Evolutionary conservation across 2,888 invertebrate genomes (phyloP), one percentile per base, ranked within the genome.

Genomic region (Kuschelorhynchus macadamiae): DNA sequence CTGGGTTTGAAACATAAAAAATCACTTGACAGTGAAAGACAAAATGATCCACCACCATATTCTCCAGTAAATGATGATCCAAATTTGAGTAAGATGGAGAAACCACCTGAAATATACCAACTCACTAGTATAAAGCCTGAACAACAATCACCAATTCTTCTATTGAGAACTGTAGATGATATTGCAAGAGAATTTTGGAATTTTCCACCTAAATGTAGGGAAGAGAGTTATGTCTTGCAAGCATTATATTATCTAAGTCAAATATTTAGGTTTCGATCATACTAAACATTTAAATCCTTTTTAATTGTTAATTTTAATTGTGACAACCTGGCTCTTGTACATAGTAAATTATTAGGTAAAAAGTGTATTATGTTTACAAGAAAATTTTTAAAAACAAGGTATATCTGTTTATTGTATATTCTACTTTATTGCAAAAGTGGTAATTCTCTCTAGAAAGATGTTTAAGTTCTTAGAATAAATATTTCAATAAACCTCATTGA

Each of bases 171-270:
- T 14, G 71, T 80, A 14, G 71, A 74, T 71, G 77, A 78, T 30
- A 70, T 82, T 42, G 76, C 79, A 65, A 66, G 77, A 39, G 77
- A 81, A 47, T 79, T 81, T 68, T 80, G 78, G 73, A 71, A 67
- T 68, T 73, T 65, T 67, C 71, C 39, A 30, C 72, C 33, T 41
- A 70, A 49, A 53, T 72, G 56, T 61, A 73, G 59, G n/a, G 72
- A 80, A 71, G 72, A 69, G 17, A 78, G 79, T 61, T 73, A 80
- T 69, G 53, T 82, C 59, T 71, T 74, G 49, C 61, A 72, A 69
- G 80, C 80, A 57, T 75, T 83, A 73, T 76, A 79, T 72, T 73
- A 81, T 72, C 59, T 82, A 65, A 77, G 78, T 72, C 72, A 74
- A 67, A 72, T 76, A 56, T 67, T 72, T 61, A 72, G 61, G 75